Conservation (phyloP, 2,797 vertebrate genomes). For the Tachyglossus aculeatus region DNA sequence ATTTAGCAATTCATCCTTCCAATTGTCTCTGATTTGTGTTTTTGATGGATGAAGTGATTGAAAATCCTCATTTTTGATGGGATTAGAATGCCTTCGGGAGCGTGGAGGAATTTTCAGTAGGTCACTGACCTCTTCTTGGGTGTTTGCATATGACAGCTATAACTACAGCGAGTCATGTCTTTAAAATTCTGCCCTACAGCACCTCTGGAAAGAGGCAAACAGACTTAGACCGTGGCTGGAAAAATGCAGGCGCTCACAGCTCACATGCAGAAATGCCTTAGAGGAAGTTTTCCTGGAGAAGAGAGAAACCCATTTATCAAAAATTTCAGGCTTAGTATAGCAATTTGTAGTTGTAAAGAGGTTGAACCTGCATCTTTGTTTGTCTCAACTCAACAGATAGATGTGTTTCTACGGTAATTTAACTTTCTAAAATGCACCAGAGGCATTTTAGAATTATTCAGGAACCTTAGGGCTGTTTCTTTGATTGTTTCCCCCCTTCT, state of each 20-base stretch:
- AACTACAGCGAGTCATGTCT: neutral
- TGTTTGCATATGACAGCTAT: slow-evolving; percentile 24
- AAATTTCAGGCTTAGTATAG: neutral
- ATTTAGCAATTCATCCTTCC: neutral
- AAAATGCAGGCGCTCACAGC: slow-evolving; percentile 21
- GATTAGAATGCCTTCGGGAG: neutral
- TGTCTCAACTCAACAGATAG: no score
- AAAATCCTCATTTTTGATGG: neutral
- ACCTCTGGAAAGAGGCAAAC: slow-evolving; percentile 13
- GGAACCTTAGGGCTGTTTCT: no score
- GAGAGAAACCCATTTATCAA: neutral
- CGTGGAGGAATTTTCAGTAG: neutral
- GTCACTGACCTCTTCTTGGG: slow-evolving; percentile 14
- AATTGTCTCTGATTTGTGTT: no score
- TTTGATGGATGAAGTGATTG: neutral
- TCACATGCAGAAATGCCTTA: slow-evolving; percentile 6
- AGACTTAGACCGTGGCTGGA: neutral
- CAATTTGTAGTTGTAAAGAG: no score
- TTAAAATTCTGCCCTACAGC: slow-evolving; percentile 17
- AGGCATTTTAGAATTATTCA: no score
- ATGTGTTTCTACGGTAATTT: no score
- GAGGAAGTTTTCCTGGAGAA: neutral
- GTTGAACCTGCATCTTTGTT: no score
- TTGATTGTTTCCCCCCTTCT: no score
- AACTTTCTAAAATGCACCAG: no score